These are phyloP conservation scores for Drosophila guanche DNA, from an alignment of 1,140 invertebrate species.

Conservation along the genomic window DNA sequence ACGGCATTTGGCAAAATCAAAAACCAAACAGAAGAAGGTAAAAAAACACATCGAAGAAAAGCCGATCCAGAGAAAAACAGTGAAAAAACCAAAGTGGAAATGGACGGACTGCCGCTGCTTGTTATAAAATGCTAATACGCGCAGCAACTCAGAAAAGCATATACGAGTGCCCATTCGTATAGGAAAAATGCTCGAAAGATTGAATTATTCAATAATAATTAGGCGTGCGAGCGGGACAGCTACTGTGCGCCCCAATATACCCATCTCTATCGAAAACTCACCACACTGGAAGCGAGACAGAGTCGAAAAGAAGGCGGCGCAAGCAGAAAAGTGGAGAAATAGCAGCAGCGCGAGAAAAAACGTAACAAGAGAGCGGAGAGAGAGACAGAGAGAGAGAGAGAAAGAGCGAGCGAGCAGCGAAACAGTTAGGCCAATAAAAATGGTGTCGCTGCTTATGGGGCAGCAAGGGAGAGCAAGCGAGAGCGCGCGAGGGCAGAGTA, in stretches of 20 bases:
- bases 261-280: slow-evolving; percentile 59
- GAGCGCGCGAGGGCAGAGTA: slow-evolving; percentile 12
- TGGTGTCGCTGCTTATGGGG: slow-evolving; percentile 57
- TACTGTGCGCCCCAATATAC: neutral
- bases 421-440: slow-evolving; percentile 71
- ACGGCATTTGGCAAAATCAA: slow-evolving; percentile 17
- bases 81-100: slow-evolving; percentile 62
- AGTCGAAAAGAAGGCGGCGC: slow-evolving; percentile 74
- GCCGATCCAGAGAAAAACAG: slow-evolving; percentile 2
- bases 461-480: slow-evolving; percentile 26
- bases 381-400: slow-evolving; percentile 36
- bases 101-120: slow-evolving; percentile 66
- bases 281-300: slow-evolving; percentile 69
- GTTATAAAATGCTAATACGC: slow-evolving; percentile 82
- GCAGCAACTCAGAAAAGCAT: slow-evolving; percentile 57
- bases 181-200: slow-evolving; percentile 75
- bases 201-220: slow-evolving; percentile 83
- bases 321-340: slow-evolving; percentile 54
- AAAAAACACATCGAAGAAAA: slow-evolving; percentile 8
- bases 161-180: slow-evolving; percentile 12
- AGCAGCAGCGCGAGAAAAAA: slow-evolving; percentile 30
- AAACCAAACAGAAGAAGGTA: slow-evolving; percentile 1
- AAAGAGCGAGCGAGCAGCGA: slow-evolving; percentile 30
- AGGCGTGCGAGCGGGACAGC: slow-evolving; percentile 63
- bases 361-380: slow-evolving; percentile 35